A percentile compares a stretch with the other conserved stretches of the same genome.
Conservation (phyloP, 1,140 invertebrate species). For the Panagrolaimus sp. region DNA sequence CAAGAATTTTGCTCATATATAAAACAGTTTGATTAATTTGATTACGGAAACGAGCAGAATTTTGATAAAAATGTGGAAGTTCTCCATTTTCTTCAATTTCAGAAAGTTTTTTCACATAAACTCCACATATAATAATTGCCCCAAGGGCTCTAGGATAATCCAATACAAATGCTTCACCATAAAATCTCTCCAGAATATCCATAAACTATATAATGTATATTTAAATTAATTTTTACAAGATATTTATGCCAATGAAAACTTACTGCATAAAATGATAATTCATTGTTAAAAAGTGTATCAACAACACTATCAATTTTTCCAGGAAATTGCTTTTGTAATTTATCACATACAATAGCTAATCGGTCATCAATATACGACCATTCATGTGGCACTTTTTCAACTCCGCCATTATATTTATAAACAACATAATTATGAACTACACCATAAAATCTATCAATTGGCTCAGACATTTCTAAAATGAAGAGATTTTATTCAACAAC, state of each 20-base stretch:
- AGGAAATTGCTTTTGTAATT: not conserved
- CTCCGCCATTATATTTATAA: not conserved
- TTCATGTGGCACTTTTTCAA: not conserved
- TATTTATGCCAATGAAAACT: not conserved
- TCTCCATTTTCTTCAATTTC: slow-evolving; percentile 13
- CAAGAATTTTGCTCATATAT: slow-evolving; percentile 9
- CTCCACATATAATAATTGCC: not conserved
- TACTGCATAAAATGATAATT: slow-evolving; percentile 2
- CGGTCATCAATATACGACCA: not conserved
- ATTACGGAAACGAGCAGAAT: not conserved
- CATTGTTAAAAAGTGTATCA: not conserved
- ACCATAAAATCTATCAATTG: not conserved
- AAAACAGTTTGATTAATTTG: not conserved
- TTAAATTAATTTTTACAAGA: not conserved
- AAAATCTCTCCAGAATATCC: not conserved
- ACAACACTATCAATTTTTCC: not conserved
- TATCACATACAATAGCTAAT: not conserved
- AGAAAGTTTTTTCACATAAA: not conserved
- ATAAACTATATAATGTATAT: not conserved
- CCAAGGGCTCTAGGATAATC: not conserved
- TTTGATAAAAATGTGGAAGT: not conserved
- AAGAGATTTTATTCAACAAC: not conserved
- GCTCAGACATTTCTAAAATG: not conserved
- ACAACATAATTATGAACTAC: not conserved
- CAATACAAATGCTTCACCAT: not conserved